Evolutionary conservation across 1,140 invertebrate species (phyloP), one percentile per base, ranked within the genome.

Genomic region (Drosophila guanche): DNA sequence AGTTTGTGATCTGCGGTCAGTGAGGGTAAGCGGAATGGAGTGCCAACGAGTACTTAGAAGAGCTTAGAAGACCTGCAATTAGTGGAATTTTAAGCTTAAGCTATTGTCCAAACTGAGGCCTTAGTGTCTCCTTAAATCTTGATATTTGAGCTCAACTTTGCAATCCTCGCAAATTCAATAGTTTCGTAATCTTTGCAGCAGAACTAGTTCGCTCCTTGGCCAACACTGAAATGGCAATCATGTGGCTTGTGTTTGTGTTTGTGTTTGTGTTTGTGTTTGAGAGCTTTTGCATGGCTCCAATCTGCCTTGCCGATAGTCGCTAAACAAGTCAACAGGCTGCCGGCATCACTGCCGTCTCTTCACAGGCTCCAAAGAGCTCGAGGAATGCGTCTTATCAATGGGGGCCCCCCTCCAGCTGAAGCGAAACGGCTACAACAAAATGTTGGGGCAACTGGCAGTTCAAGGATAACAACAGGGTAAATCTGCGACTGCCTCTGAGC

Each of bases 361-460:
- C 50, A 12, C 25, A 37, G 55, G 65, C 54, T 45, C 27, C 33
- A 71, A 71, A 71, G 66, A 54, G 71, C 68, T 71, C 43, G 48
- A 27, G 66, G 68, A 71, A 70, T 71, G 68, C 48, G 65, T 53
- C 66, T 71, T 70, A 71, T 71, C 68, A 71, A 60, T 54, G 25
- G 16, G 16, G 16, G 16, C 16, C 16, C 16, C 16, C 16, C 16
- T 20, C 16, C 16, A 20, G 8, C 25, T 37, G 25, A 5, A 58
- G 8, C 25, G 10, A 10, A 12, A 25, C 37, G 23, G 42, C 12
- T 25, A n/a, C 25, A 59, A 27, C 46, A 52, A 71, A 69, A 57
- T 51, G 22, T 8, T 8, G 29, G 29, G 7, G 20, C 47, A 52
- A 70, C 69, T 71, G 69, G 69, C 67, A 72, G 70, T 40, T 73